These are phyloP conservation scores for Andrena fulva DNA, from an alignment of 2,888 invertebrate species.

Conservation along the genomic window DNA sequence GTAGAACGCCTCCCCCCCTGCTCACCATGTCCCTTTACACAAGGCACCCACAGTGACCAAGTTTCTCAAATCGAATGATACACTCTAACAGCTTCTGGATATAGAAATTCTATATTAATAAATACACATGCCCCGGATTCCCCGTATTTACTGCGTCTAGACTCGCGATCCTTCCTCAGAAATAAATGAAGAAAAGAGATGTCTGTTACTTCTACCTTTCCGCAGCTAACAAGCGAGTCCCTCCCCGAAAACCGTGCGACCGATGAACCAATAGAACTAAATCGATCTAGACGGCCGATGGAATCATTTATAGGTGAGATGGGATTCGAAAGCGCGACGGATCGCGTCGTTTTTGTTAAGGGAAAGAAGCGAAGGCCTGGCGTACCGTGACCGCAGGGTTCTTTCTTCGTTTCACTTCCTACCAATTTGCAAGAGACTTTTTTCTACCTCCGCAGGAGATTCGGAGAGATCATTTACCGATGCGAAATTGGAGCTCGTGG, in stretches of 20 bases:
- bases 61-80: neutral
- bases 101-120: neutral
- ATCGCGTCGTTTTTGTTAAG: slow-evolving; percentile 43
- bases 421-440: neutral
- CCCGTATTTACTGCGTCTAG: neutral
- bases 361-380: slow-evolving; percentile 22
- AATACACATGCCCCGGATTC: neutral
- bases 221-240: neutral
- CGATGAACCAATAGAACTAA: slow-evolving; percentile 33
- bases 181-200: neutral
- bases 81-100: too few species aligned
- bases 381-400: slow-evolving; percentile 30
- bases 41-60: neutral
- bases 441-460: too few species aligned
- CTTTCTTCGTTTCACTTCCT: slow-evolving; percentile 13
- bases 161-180: too few species aligned
- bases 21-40: neutral
- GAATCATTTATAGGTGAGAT: slow-evolving; percentile 66
- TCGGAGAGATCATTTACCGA: neutral
- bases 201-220: neutral
- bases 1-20: neutral
- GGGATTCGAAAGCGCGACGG: slow-evolving; percentile 65
- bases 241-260: neutral
- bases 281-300: slow-evolving; percentile 33
- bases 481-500: neutral